Evolutionary conservation across 2,888 invertebrate genomes (phyloP).

Genomic region (Acanthacorydalis orientalis): DNA sequence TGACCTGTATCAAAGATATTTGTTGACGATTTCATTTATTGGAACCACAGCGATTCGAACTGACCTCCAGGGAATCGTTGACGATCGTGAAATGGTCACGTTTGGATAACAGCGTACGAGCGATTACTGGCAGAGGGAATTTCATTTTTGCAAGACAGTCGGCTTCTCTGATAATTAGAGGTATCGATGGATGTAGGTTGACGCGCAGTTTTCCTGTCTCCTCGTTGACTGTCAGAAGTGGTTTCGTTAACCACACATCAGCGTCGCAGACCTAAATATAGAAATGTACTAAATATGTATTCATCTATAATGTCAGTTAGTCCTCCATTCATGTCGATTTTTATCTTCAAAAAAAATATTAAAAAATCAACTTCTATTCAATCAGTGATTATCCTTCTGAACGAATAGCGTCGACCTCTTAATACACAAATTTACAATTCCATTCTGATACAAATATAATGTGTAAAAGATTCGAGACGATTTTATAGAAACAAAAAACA

Average conservation of each 20-base stretch:
- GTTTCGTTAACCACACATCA: slow-evolving; percentile 43
- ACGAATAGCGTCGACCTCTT: too few relatives aligned
- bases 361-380: too few relatives aligned
- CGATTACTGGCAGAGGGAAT: slow-evolving; percentile 65
- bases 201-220: slow-evolving; percentile 51
- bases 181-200: slow-evolving; percentile 60
- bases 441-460: too few relatives aligned
- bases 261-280: slow-evolving; percentile 43
- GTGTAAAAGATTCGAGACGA: too few relatives aligned
- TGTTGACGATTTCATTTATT: neutral
- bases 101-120: slow-evolving; percentile 59
- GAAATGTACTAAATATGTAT: too few relatives aligned
- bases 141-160: slow-evolving; percentile 72
- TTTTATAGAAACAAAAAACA: too few relatives aligned
- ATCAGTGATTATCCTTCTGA: too few relatives aligned
- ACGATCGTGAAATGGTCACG: slow-evolving; percentile 59
- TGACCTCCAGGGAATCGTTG: slow-evolving; percentile 59
- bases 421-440: too few relatives aligned
- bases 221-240: slow-evolving; percentile 40
- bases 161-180: slow-evolving; percentile 63
- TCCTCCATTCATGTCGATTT: too few relatives aligned
- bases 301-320: too few relatives aligned
- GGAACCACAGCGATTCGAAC: slow-evolving; percentile 4
- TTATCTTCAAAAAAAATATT: too few relatives aligned
- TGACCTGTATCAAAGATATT: slow-evolving; percentile 34